Evolutionary conservation across 2,888 invertebrate genomes (phyloP).

Genomic region (Limnephilus lunatus): DNA sequence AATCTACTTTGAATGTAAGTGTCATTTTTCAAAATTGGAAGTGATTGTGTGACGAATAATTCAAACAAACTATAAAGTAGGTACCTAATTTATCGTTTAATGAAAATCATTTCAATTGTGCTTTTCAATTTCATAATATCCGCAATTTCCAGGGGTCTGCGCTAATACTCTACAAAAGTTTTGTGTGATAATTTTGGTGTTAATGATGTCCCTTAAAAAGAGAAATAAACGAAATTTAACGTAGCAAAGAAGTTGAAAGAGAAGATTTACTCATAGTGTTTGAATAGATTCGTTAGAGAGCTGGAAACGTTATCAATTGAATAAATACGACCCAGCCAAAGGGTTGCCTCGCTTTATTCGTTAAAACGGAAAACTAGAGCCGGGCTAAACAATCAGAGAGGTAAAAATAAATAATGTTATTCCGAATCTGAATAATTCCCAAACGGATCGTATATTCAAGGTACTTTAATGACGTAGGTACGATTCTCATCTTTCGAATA

Average conservation of each 20-base stretch:
- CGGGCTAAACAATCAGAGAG: background rate
- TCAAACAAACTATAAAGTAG: too few species aligned
- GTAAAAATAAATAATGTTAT: background rate
- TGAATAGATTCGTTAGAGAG: background rate
- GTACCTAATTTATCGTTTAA: too few species aligned
- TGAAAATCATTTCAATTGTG: too few species aligned
- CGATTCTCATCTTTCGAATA: background rate
- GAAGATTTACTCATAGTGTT: background rate
- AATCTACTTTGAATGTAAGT: too few species aligned
- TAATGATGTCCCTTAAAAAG: background rate
- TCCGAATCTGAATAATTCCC: background rate
- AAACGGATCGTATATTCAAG: background rate
- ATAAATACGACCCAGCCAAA: background rate
- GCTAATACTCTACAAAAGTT: background rate
- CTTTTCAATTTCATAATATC: too few species aligned
- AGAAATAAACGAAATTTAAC: background rate
- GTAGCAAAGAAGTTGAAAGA: background rate
- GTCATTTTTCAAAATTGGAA: too few species aligned
- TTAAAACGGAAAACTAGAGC: background rate
- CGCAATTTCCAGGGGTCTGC: too few species aligned
- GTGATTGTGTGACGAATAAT: too few species aligned
- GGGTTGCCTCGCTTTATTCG: background rate
- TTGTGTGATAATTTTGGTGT: background rate
- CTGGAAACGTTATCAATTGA: background rate
- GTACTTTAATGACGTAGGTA: background rate